phyloP scores from a whole-genome alignment of 2,113 vertebrate species.

The Brachypodius melanocephalos region DNA sequence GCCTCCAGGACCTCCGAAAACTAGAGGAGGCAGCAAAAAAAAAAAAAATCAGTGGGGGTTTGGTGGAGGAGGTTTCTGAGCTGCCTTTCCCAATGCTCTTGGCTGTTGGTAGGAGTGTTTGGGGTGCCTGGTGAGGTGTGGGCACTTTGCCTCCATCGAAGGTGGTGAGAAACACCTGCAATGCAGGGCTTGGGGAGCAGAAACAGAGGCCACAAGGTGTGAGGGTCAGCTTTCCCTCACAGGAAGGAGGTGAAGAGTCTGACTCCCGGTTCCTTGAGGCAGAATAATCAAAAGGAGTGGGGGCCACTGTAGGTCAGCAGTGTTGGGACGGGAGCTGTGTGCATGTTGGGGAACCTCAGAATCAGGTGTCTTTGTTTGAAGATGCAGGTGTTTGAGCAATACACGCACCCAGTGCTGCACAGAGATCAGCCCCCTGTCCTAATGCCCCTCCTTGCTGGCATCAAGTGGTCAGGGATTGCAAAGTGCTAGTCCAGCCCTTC shows the following conservation, averaged over 20 bases:
- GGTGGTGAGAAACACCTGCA: not conserved
- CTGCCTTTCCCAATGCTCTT: not conserved
- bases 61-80: not conserved
- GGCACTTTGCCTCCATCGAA: not conserved
- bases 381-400: not conserved
- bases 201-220: not conserved
- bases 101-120: not conserved
- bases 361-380: not conserved
- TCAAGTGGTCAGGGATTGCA: not conserved
- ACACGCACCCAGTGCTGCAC: not conserved
- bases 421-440: not conserved
- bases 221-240: not conserved
- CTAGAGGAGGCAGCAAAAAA: not conserved
- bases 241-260: not conserved
- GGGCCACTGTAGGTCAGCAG: not conserved
- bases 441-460: not conserved
- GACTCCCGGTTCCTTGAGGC: not conserved
- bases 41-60: not conserved
- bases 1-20: not conserved
- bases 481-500: not conserved
- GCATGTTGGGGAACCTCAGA: not conserved
- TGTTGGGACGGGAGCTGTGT: not conserved
- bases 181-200: not conserved
- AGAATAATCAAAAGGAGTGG: not conserved
- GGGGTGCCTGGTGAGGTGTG: not conserved